These are phyloP conservation scores for Harpagus bidentatus DNA, from an alignment of 2,113 vertebrate genomes.

Conservation along the genomic window DNA sequence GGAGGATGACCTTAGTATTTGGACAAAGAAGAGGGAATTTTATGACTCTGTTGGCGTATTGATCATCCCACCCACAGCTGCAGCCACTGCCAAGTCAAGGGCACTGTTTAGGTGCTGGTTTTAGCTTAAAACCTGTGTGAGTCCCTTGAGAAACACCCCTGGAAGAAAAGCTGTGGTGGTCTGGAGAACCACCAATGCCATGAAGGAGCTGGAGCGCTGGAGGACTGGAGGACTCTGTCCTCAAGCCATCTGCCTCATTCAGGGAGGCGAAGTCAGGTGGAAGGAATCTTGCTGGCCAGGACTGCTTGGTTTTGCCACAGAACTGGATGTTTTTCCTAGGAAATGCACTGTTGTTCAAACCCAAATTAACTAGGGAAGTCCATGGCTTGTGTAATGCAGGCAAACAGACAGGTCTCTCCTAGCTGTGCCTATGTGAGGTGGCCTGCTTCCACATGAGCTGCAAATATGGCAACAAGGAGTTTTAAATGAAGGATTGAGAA, in stretches of 20 bases:
- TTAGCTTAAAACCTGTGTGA: neutral
- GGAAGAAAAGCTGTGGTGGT: neutral
- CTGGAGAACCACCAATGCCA: neutral
- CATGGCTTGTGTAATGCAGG: neutral
- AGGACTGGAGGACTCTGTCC: neutral
- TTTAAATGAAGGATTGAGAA: too few relatives aligned
- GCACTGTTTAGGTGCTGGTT: neutral
- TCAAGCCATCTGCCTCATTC: neutral
- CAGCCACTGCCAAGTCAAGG: neutral
- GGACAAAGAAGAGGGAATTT: neutral
- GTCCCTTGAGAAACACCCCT: neutral
- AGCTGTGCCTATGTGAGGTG: neutral
- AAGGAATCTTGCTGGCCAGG: neutral
- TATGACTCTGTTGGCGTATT: fast-evolving
- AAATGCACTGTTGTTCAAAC: neutral
- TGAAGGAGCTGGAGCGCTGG: neutral
- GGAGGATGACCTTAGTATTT: neutral
- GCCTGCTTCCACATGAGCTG: neutral
- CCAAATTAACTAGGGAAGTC: too few relatives aligned
- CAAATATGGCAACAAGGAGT: neutral
- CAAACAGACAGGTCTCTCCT: neutral
- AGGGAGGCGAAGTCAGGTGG: neutral
- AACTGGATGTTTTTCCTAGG: neutral
- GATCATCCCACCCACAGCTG: neutral
- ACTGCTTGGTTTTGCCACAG: neutral